Conservation (phyloP, 2,888 invertebrate genomes). For the Danaus chrysippus region DNA sequence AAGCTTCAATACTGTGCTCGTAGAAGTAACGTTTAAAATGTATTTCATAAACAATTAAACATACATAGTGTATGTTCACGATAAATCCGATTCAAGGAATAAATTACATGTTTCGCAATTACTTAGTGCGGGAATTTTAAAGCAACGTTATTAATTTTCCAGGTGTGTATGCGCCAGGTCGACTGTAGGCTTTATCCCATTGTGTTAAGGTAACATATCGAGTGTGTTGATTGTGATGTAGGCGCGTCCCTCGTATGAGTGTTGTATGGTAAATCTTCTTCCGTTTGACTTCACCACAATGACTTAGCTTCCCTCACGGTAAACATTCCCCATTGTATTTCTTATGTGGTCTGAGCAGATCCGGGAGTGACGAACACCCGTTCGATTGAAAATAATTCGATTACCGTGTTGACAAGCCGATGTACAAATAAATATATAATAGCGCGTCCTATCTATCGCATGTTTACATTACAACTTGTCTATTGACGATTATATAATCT, state of each 20-base stretch:
- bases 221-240: not conserved
- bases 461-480: not conserved
- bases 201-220: not conserved
- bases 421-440: not conserved
- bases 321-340: constrained; percentile 1
- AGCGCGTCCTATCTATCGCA: not conserved
- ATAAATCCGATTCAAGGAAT: no score
- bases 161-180: not conserved
- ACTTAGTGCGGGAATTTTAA: not conserved
- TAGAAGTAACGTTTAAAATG: no score
- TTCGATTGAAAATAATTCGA: not conserved
- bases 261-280: constrained; percentile 24
- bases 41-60: no score
- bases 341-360: not conserved
- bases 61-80: no score
- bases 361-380: not conserved
- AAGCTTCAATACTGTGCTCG: no score
- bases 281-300: constrained; percentile 22
- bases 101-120: not conserved
- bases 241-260: constrained; percentile 5
- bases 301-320: constrained; percentile 4
- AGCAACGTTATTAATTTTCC: not conserved
- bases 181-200: not conserved
- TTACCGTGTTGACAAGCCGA: not conserved
- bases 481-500: not conserved